A percentile compares a stretch with the other conserved stretches of the same genome.
These are phyloP conservation scores for Drosophila arizonae DNA, from an alignment of 1,140 invertebrate genomes.

Conservation along the genomic window DNA sequence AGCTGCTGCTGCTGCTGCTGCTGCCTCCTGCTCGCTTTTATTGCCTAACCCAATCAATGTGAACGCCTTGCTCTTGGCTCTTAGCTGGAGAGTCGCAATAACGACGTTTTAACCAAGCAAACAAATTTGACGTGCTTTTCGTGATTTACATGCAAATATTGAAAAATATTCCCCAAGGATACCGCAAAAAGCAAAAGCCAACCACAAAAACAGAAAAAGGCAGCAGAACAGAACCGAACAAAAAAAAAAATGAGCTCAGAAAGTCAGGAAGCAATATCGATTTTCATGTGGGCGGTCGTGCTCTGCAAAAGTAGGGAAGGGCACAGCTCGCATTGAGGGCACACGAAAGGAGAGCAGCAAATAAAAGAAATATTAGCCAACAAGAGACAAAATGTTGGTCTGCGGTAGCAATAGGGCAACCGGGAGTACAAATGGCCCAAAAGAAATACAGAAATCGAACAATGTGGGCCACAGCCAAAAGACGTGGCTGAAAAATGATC, in stretches of 20 bases:
- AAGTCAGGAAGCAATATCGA: constrained; percentile 71
- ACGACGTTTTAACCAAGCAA: constrained; percentile 80
- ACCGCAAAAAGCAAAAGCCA: constrained; percentile 72
- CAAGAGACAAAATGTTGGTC: constrained; percentile 75
- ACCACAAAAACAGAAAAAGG: constrained; percentile 44
- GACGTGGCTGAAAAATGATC: constrained; percentile 28
- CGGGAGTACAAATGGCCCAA: constrained; percentile 36
- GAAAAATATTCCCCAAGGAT: constrained; percentile 81
- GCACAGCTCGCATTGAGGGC: background rate
- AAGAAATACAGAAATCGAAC: constrained; percentile 12
- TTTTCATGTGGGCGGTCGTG: constrained; percentile 59
- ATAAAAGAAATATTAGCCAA: constrained; percentile 80
- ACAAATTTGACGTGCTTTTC: constrained; percentile 82
- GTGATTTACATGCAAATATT: constrained; percentile 83
- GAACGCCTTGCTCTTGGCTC: constrained; percentile 43
- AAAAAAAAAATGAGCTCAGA: constrained; percentile 47
- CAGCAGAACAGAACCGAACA: background rate
- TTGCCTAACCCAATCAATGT: constrained; percentile 79
- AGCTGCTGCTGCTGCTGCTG: background rate
- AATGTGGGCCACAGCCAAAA: background rate
- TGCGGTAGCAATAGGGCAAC: constrained; percentile 37
- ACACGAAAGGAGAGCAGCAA: constrained; percentile 48
- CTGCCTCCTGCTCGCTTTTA: constrained; percentile 47
- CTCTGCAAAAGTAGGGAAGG: constrained; percentile 26
- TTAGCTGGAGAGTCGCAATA: constrained; percentile 64